Conservation (phyloP, 2,113 vertebrate species). For the Microtus montanus region DNA sequence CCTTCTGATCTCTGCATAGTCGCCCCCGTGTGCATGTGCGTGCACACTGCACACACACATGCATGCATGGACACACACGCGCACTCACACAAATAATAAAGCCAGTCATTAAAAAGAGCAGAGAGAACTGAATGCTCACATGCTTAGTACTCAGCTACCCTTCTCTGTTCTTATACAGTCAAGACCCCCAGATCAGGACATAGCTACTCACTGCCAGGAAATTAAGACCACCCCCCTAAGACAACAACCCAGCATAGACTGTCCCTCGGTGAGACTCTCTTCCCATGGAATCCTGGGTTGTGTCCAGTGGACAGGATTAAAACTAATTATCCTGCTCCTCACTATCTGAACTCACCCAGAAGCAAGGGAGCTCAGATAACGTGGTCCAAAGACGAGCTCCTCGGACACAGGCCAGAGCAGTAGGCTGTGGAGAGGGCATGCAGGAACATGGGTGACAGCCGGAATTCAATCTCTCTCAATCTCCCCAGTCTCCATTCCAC, state of each 20-base stretch:
- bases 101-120: not conserved
- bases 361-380: not conserved
- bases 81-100: not conserved
- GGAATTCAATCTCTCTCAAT: constrained; percentile 18
- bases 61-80: not conserved
- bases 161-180: not conserved
- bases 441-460: not conserved
- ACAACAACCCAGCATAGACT: not conserved
- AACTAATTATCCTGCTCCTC: no score
- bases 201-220: not conserved
- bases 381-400: not conserved
- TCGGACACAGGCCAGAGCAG: not conserved
- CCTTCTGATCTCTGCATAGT: not conserved
- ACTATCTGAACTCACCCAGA: not conserved
- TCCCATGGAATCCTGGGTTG: not conserved
- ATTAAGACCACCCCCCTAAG: not conserved
- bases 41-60: not conserved
- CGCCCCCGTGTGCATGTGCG: not conserved
- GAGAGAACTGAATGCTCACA: not conserved
- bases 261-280: not conserved
- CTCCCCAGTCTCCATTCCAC: not conserved
- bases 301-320: not conserved
- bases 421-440: not conserved
- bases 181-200: not conserved
- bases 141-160: not conserved